phyloP scores from a whole-genome alignment of 2,113 vertebrate genomes.

The Perca schrenkii region DNA sequence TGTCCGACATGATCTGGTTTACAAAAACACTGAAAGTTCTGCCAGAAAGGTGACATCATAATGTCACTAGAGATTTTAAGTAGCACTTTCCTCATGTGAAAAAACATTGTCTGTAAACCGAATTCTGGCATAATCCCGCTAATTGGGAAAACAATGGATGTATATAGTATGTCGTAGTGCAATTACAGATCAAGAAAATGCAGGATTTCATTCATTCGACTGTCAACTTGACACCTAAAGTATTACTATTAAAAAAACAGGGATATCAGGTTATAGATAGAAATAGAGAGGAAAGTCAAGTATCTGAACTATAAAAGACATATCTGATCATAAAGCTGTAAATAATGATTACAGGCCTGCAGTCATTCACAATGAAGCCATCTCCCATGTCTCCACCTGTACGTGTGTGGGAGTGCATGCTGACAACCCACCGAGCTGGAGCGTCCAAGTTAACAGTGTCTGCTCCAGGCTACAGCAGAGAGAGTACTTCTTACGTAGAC shows the following conservation, averaged over 20 bases:
- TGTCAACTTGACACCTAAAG: no score
- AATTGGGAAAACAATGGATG: background rate
- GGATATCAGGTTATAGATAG: background rate
- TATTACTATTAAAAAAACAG: background rate
- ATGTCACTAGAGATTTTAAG: no score
- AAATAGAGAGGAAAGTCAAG: background rate
- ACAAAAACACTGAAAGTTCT: no score
- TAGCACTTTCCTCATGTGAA: no score
- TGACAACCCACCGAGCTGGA: slow-evolving; percentile 17
- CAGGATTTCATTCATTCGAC: no score
- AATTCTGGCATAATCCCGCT: background rate
- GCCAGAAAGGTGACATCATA: no score
- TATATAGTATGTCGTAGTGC: background rate
- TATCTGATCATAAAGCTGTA: slow-evolving; percentile 27
- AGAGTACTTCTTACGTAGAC: background rate
- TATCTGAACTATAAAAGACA: background rate
- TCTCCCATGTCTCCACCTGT: slow-evolving; percentile 17
- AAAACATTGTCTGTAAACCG: background rate
- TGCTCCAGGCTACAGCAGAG: slow-evolving; percentile 29
- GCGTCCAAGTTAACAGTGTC: slow-evolving; percentile 16
- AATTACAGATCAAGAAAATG: background rate
- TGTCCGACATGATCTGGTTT: no score
- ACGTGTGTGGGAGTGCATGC: slow-evolving; percentile 10
- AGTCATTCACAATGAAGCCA: slow-evolving; percentile 26
- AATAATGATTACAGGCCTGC: slow-evolving; percentile 15